Conservation (phyloP, 2,113 vertebrate genomes). For the Dicrurus megarhynchus region DNA sequence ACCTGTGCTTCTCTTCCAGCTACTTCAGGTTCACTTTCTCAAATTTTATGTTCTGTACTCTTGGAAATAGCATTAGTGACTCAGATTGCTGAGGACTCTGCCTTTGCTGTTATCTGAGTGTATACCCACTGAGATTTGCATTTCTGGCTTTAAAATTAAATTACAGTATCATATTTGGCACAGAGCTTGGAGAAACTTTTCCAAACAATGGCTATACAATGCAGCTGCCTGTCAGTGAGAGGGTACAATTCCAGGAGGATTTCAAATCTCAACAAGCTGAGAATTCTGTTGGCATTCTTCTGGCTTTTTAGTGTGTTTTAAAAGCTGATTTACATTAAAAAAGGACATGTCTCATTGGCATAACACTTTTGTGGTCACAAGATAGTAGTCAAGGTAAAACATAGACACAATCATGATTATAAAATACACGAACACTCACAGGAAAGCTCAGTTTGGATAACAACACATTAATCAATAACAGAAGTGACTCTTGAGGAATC, state of each 20-base stretch:
- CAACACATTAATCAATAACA: not conserved
- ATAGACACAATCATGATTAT: not conserved
- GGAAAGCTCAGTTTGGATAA: not conserved
- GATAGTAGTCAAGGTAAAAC: not conserved
- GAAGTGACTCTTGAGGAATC: not conserved
- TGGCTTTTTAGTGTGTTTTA: not conserved
- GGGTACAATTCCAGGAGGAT: not conserved
- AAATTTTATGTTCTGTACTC: not conserved
- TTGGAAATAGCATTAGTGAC: not conserved
- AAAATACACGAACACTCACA: not conserved
- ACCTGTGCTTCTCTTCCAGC: not conserved
- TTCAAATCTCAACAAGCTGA: not conserved
- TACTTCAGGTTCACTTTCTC: not conserved
- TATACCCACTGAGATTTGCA: not conserved
- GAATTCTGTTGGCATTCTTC: not conserved
- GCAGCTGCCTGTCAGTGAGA: not conserved
- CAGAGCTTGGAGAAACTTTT: not conserved
- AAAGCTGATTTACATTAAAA: not conserved
- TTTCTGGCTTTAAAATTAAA: constrained; percentile 5
- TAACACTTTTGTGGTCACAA: not conserved
- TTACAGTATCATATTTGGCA: not conserved
- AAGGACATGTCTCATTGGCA: not conserved
- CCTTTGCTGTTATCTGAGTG: not conserved
- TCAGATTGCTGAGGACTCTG: not conserved
- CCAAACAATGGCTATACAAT: not conserved